Conservation (phyloP, 2,888 invertebrate species). For the Agonopterix heracliana region DNA sequence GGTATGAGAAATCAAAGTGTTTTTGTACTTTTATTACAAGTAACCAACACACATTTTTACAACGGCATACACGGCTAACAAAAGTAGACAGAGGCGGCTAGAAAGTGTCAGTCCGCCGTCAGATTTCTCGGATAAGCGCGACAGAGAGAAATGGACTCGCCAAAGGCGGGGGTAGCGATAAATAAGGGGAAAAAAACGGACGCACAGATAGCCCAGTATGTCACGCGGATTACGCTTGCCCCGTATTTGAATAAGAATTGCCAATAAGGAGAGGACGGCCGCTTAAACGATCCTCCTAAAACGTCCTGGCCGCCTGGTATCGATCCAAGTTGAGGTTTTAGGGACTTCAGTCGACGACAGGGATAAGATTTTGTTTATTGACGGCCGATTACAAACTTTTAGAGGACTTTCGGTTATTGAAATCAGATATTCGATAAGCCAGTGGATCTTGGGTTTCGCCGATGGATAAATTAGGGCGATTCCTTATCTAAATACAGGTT, state of each 20-base stretch:
- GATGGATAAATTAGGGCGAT: too few relatives aligned
- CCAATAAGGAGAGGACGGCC: conserved; percentile 52
- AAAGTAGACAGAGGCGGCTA: conserved; percentile 45
- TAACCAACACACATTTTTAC: background rate
- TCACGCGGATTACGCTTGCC: conserved; percentile 60
- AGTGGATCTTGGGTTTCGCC: too few relatives aligned
- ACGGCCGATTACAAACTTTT: conserved; percentile 9
- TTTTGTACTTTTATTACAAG: too few relatives aligned
- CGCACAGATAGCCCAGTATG: conserved; percentile 63
- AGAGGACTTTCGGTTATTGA: conserved; percentile 5
- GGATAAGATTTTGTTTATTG: conserved; percentile 18
- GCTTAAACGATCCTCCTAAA: conserved; percentile 47
- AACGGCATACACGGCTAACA: conserved; percentile 41
- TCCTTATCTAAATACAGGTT: too few relatives aligned
- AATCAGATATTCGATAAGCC: conserved; percentile 3
- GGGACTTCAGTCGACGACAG: background rate
- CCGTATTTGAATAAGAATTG: conserved; percentile 72
- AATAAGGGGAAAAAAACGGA: conserved; percentile 60
- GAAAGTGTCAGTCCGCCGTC: conserved; percentile 62
- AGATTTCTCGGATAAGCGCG: conserved; percentile 65
- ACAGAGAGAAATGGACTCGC: conserved; percentile 68
- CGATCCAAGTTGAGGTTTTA: conserved; percentile 38
- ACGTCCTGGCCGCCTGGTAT: conserved; percentile 49
- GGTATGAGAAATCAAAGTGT: too few relatives aligned
- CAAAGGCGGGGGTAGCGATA: conserved; percentile 49